A percentile compares a stretch with the other conserved stretches of the same genome.
These are phyloP conservation scores for Lasiommata megera DNA, from an alignment of 2,888 invertebrate genomes.

Conservation along the genomic window DNA sequence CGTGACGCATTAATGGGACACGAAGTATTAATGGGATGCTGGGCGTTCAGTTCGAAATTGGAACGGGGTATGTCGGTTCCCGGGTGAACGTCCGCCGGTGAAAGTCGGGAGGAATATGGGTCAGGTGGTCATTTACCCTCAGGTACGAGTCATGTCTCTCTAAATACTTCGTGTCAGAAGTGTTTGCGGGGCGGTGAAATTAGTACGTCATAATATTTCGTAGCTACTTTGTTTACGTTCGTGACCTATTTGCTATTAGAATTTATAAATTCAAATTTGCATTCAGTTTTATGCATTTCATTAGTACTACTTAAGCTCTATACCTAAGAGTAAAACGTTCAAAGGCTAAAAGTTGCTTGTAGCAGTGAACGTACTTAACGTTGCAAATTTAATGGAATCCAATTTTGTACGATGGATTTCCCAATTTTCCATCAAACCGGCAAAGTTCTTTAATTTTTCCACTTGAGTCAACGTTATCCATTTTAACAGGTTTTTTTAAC, in stretches of 20 bases:
- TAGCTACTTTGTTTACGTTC: constrained; percentile 13
- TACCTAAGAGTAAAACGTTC: no score
- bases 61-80: constrained; percentile 67
- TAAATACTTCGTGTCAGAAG: constrained; percentile 27
- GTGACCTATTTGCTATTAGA: constrained; percentile 15
- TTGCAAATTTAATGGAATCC: no score
- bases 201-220: constrained; percentile 20
- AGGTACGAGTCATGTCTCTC: constrained; percentile 43
- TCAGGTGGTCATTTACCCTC: constrained; percentile 78
- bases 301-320: background rate
- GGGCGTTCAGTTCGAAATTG: constrained; percentile 66
- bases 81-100: constrained; percentile 76
- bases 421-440: no score
- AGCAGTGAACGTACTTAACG: no score
- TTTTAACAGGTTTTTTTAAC: no score
- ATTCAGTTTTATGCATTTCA: background rate
- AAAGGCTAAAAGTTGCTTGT: no score
- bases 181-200: constrained; percentile 25
- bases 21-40: constrained; percentile 20
- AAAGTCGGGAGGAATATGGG: constrained; percentile 75
- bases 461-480: no score
- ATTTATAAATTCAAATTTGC: background rate
- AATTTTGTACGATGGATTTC: no score
- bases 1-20: constrained; percentile 30
- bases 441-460: no score